Base-by-base conservation (phyloP, 1,140 invertebrate genomes). In the Battus philenor region DNA sequence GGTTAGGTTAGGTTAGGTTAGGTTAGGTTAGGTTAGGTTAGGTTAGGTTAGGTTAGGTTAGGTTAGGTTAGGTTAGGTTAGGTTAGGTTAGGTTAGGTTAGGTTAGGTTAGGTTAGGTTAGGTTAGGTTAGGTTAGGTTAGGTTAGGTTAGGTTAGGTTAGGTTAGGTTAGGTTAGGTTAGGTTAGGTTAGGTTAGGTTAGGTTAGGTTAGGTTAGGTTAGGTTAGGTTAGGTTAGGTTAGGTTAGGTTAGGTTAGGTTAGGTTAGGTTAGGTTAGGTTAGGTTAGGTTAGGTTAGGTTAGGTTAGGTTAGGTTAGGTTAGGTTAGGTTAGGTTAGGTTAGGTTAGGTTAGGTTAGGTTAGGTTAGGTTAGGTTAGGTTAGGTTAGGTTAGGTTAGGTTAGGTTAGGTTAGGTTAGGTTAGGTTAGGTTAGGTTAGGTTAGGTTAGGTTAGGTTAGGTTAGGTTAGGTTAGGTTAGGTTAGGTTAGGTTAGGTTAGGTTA, bases 221-320 rank as follows among this genome's bases (percentile, higher is more conserved):
- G 7, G 7, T 22, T 22, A 22, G 20, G 3, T 4, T 4, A 7
- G 20, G 20, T 22, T 22, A 22, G 20, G 20, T 22, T 4, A 22
- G 16, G 38, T 49, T 49, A 43, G 38, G 38, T 49, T 49, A 43
- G 38, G 38, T 43, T 43, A 44, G 38, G 43, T 43, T 43, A 34
- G 34, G 38, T 43, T 49, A 31, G 38, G 47, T 49, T 49, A 34
- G 47, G 38, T 22, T 22, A 18, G 39, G 39, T 43, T 44, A 31
- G 11, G 26, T 30, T 44, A 31, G 41, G 4, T 6, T 6, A 27
- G 5, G 4, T 9, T 4, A 2, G 24, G 9, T 43, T 43, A 15
- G 38, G 9, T 43, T 26, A 12, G 22, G 20, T 26, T 43, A 29
- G 20, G 20, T 43, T 43, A 3, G 6, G 6, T 3, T 3, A 20